Evolutionary conservation across 2,113 vertebrate species (phyloP).

Genomic region (Erythrolamprus reginae): DNA sequence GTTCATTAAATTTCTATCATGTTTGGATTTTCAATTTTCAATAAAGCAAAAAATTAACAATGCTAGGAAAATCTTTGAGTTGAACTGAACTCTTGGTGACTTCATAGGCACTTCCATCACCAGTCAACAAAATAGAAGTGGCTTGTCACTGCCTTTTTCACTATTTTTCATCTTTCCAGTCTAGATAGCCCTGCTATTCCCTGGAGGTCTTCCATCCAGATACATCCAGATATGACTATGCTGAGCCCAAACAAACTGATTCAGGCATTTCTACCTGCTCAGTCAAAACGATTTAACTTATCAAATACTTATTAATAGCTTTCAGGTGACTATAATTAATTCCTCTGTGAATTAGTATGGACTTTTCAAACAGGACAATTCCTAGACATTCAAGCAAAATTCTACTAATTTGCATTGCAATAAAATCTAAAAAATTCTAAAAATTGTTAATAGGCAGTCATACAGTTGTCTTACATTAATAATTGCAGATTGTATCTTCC

Average conservation of each 20-base stretch:
- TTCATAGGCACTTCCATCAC: not conserved
- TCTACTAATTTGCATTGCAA: not conserved
- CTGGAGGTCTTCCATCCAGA: not conserved
- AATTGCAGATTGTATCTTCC: not conserved
- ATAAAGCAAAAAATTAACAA: slow-evolving; percentile 17
- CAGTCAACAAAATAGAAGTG: not conserved
- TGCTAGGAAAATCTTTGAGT: not conserved
- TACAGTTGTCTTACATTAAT: not conserved
- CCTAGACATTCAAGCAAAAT: not conserved
- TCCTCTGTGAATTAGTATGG: not conserved
- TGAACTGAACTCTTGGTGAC: not conserved
- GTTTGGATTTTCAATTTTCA: slow-evolving; percentile 3
- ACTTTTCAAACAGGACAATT: not conserved
- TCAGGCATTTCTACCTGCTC: not conserved
- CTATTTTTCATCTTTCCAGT: not conserved
- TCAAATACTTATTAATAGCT: not conserved
- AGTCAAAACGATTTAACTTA: slow-evolving; percentile 1
- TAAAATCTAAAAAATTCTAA: not conserved
- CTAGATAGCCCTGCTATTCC: not conserved
- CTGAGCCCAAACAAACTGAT: not conserved
- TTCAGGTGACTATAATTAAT: not conserved
- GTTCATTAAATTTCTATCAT: slow-evolving; percentile 5
- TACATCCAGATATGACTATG: not conserved
- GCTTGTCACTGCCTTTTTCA: not conserved
- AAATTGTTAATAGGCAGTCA: not conserved